A percentile compares a stretch with the other conserved stretches of the same genome.
phyloP scores from a whole-genome alignment of 2,888 invertebrate genomes.

The Diabrotica balteata region DNA sequence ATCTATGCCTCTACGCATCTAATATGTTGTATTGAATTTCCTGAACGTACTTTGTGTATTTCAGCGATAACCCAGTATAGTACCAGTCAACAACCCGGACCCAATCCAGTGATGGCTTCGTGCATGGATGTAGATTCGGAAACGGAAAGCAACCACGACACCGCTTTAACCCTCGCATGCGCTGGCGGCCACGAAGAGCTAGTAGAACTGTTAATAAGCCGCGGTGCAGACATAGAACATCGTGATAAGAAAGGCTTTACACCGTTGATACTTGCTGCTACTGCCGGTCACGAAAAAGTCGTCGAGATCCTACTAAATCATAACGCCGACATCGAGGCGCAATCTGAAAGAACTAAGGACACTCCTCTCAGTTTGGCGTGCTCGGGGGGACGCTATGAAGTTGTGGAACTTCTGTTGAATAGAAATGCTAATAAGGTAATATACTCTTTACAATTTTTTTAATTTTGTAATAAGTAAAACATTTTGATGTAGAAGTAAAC shows the following conservation, averaged over 20 bases:
- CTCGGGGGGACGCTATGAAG: slow-evolving; percentile 95
- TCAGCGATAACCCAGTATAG: slow-evolving; percentile 53
- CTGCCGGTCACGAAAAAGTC: slow-evolving; percentile 91
- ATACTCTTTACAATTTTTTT: background rate
- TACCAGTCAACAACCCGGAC: slow-evolving; percentile 37
- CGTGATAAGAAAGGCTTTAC: slow-evolving; percentile 99
- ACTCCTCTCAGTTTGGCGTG: slow-evolving; percentile 97
- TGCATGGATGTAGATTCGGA: slow-evolving; percentile 95
- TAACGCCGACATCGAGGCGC: slow-evolving; percentile 97
- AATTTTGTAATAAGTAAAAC: no score
- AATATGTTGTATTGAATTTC: no score
- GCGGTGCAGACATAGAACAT: slow-evolving; percentile 97
- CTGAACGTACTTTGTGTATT: slow-evolving; percentile 15
- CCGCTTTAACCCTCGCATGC: slow-evolving; percentile 95
- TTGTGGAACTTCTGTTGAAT: slow-evolving; percentile 88
- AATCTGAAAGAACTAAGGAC: slow-evolving; percentile 98
- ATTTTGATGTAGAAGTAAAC: no score
- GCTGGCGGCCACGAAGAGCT: slow-evolving; percentile 97
- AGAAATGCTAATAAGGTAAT: slow-evolving; percentile 91
- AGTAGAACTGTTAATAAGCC: slow-evolving; percentile 87
- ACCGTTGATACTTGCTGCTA: slow-evolving; percentile 95
- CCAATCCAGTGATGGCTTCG: slow-evolving; percentile 56
- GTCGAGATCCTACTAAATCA: slow-evolving; percentile 93
- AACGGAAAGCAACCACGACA: slow-evolving; percentile 98
- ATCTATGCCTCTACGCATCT: no score